Evolutionary conservation across 2,888 invertebrate species (phyloP).

Genomic region (Trypoxylon attenuatum): DNA sequence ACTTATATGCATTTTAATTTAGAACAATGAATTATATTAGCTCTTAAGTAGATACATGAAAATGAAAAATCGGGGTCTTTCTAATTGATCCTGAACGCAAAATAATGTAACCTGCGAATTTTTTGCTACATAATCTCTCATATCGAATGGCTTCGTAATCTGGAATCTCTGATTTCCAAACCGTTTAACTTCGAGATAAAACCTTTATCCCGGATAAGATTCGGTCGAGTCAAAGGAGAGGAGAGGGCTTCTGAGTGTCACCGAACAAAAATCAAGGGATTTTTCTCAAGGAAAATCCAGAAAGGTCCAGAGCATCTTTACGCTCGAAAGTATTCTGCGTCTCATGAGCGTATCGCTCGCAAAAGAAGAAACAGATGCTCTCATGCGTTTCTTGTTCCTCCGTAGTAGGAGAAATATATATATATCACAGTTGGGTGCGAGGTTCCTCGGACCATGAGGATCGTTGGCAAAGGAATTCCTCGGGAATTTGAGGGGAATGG

Average conservation of each 20-base stretch:
- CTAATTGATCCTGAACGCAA: too few relatives aligned
- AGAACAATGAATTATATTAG: too few relatives aligned
- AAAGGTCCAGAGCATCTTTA: neutral
- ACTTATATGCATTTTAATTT: too few relatives aligned
- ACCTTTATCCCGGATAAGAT: neutral
- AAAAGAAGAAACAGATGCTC: constrained; percentile 23
- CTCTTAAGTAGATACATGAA: too few relatives aligned
- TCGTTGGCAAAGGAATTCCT: constrained; percentile 25
- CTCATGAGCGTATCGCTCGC: neutral
- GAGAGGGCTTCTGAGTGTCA: neutral
- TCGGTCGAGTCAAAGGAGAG: neutral
- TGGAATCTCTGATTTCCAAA: neutral
- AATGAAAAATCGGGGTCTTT: too few relatives aligned
- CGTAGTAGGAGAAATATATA: neutral
- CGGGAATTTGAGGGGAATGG: constrained; percentile 14
- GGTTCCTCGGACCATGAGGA: neutral
- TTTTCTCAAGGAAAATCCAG: neutral
- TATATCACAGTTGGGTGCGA: neutral
- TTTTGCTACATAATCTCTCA: too few relatives aligned
- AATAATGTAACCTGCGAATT: too few relatives aligned
- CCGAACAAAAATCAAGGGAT: neutral
- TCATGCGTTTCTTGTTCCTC: constrained; percentile 11
- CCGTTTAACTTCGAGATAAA: constrained; percentile 3
- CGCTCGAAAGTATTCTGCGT: neutral
- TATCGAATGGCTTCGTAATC: too few relatives aligned